Evolutionary conservation across 2,888 invertebrate species (phyloP).

Genomic region (Tryphoninae sp.): DNA sequence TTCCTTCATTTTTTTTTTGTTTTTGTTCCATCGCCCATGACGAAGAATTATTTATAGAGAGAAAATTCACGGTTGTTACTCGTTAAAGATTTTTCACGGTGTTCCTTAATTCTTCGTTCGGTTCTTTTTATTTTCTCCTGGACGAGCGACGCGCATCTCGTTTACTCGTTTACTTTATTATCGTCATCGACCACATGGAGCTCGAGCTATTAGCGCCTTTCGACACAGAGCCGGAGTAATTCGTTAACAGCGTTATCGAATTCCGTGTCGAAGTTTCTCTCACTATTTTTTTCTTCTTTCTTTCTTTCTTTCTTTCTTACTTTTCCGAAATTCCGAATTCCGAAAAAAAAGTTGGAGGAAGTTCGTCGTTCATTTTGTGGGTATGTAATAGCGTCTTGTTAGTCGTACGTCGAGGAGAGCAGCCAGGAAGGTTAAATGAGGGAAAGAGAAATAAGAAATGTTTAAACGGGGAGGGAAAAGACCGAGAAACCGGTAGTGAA

Average conservation of each 20-base stretch:
- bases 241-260: constrained; percentile 51
- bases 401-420: neutral
- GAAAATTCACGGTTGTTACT: constrained; percentile 11
- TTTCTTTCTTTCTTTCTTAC: too few relatives aligned
- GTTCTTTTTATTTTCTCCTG: neutral
- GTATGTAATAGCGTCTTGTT: too few relatives aligned
- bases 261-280: neutral
- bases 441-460: constrained; percentile 14
- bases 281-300: neutral
- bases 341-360: too few relatives aligned
- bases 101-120: neutral
- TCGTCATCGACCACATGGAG: constrained; percentile 8
- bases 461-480: constrained; percentile 6
- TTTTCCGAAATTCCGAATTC: too few relatives aligned
- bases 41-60: constrained; percentile 27
- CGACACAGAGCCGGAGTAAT: constrained; percentile 31
- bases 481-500: constrained; percentile 61
- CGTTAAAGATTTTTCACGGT: neutral
- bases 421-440: neutral
- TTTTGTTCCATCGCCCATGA: neutral
- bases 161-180: constrained; percentile 49
- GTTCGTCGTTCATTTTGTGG: too few relatives aligned
- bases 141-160: constrained; percentile 26
- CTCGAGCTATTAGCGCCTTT: constrained; percentile 22
- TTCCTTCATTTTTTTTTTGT: too few relatives aligned